Evolutionary conservation across 2,113 vertebrate genomes (phyloP), one percentile per base, ranked within the genome.

Genomic region (Rostratula benghalensis): DNA sequence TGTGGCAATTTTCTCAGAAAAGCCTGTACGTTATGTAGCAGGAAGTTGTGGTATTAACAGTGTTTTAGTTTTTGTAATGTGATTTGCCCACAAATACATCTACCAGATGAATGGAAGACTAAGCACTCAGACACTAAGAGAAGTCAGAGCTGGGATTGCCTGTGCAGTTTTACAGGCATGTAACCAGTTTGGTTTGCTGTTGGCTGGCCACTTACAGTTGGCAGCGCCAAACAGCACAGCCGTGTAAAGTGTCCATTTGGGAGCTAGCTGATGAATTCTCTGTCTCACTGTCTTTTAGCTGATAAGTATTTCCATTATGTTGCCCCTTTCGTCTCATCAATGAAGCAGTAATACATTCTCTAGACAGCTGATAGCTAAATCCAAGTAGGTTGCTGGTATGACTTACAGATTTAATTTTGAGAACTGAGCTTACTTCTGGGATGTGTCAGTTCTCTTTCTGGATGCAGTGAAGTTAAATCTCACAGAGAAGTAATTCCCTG

Each of bases 291-390:
- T 48, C 27, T 88, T 91, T 94, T 74, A 91, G 31, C 53, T 83
- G 69, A 37, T 94, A 94, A 94, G 68, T 81, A 51, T 91, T 95
- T 83, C 75, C 95, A 59, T 91, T 90, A 64, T 46, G 61, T 74
- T 94, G 89, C 31, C 35, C 45, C 35, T 93, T 90, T 63, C 45
- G 54, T 90, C 48, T 85, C 71, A 53, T 37, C 71, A 83, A 21
- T 51, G 70, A 80, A 73, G 45, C 54, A 41, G n/a, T 59, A 77
- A 93, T 73, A 73, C 45, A 61, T 88, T 37, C 75, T 91, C 63
- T 53, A 33, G 90, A 65, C 28, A 87, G 50, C 3, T 53, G 81
- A 82, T 39, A 59, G 45, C 45, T 85, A 80, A 85, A 85, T 77
- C 70, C 75, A 54, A 65, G 24, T n/a, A 37, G 13, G 70, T 74